Base-by-base conservation (phyloP, 2,113 vertebrate genomes). In the Sylvia atricapilla region DNA sequence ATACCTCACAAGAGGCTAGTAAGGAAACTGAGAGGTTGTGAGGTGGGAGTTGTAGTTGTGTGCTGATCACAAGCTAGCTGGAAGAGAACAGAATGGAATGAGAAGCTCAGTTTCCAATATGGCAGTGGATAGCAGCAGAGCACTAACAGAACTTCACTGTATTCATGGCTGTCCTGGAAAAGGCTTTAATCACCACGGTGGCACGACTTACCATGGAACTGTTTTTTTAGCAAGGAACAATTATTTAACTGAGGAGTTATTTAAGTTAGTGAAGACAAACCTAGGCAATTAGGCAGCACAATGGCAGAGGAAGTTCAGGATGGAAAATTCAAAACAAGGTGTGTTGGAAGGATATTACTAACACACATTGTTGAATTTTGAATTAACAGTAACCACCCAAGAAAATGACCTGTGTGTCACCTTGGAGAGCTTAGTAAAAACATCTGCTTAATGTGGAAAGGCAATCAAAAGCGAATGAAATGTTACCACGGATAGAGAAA, bases 371-470 rank as follows among this genome's bases (percentile, higher is more conserved):
- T 95, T 95, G 93, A 72, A 62, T 74, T 89, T 94, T 88, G 90
- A 92, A 96, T 90, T 95, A 96, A 93, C 82, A 80, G 85, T 90
- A 97, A 96, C 94, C 95, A 96, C 93, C 94, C 95, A 95, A 94
- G 90, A 96, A 94, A 91, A 95, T 90, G 92, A 96, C 87, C 94
- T 6, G 35, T 77, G 79, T 95, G 89, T 96, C 95, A 96, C 93
- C 79, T 87, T 96, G 85, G 84, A 90, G 63, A 85, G 69, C 58
- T 87, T 92, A 95, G 84, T 93, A 68, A 96, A 94, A 94, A 96
- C 94, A 97, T 89, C 94, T 93, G 89, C 58, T 79, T 89, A 30
- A 79, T 94, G 84, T 74, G 84, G 87, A 63, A 94, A 94, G 89
- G 74, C 93, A 94, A 91, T 93, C 73, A 94, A 84, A 95, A 90